Conservation (phyloP, 2,113 vertebrate genomes). For the Tychaedon coryphoeus region DNA sequence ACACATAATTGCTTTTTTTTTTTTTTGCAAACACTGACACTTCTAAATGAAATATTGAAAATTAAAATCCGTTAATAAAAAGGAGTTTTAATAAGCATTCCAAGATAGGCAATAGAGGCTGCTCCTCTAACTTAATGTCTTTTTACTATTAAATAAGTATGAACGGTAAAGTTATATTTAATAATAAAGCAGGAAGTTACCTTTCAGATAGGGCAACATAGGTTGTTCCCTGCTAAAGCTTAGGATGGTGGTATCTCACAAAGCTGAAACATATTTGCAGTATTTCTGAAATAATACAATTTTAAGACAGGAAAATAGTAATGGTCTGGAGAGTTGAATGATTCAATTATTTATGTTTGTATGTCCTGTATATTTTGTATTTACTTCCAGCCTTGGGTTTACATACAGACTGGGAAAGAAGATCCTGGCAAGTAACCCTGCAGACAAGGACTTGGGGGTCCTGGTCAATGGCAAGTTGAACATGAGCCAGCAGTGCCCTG, state of each 20-base stretch:
- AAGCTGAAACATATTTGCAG: background rate
- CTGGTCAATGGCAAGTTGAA: rapidly evolving
- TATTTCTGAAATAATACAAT: background rate
- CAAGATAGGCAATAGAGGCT: background rate
- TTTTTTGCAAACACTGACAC: background rate
- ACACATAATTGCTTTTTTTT: background rate
- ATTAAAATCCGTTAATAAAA: background rate
- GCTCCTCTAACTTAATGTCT: background rate
- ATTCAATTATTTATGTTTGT: background rate
- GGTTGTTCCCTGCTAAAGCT: background rate
- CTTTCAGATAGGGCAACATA: background rate
- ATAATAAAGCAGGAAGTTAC: background rate
- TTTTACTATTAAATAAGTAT: background rate
- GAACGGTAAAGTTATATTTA: background rate
- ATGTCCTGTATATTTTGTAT: background rate
- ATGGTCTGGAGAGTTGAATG: background rate
- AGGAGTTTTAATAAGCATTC: background rate
- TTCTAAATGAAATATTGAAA: background rate
- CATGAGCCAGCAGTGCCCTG: rapidly evolving
- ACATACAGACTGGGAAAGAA: rapidly evolving
- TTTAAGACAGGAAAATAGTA: background rate
- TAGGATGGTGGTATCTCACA: background rate
- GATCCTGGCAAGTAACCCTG: background rate
- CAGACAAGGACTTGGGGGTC: rapidly evolving
- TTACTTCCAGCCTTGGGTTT: background rate